Conservation (phyloP, 2,797 vertebrate genomes). For the Acanthopagrus latus region DNA sequence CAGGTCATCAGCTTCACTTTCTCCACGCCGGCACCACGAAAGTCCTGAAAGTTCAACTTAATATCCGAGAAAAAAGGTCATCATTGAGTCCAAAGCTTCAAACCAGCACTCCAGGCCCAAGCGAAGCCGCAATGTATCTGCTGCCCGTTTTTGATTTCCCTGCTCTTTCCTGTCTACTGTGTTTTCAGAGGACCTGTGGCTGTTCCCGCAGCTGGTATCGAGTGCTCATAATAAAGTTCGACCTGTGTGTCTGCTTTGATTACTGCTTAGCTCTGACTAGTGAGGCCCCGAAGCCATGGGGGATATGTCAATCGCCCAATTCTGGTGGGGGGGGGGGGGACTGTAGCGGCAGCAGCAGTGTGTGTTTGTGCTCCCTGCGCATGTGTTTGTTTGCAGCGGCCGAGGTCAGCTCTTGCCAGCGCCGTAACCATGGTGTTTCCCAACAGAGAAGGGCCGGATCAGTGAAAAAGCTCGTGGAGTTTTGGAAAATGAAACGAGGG, state of each 20-base stretch:
- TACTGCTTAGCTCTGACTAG: conserved; percentile 76
- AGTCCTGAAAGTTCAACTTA: conserved; percentile 23
- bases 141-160: conserved; percentile 43
- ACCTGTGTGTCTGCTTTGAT: conserved; percentile 88
- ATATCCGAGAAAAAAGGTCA: conserved; percentile 41
- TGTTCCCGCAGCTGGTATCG: conserved; percentile 84
- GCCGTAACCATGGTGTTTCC: conserved; percentile 82
- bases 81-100: conserved; percentile 29
- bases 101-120: conserved; percentile 35
- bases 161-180: conserved; percentile 42
- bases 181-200: conserved; percentile 63
- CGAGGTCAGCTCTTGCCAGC: conserved; percentile 71
- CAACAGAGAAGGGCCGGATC: conserved; percentile 73
- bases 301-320: conserved; percentile 71
- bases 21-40: conserved; percentile 8
- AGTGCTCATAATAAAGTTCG: conserved; percentile 91
- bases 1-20: conserved; percentile 58
- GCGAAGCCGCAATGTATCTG: conserved; percentile 44
- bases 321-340: conserved; percentile 72
- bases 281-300: conserved; percentile 74
- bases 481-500: conserved; percentile 76
- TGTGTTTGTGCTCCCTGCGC: conserved; percentile 48
- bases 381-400: conserved; percentile 60
- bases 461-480: conserved; percentile 78
- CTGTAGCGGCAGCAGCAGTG: conserved; percentile 51